A percentile compares a stretch with the other conserved stretches of the same genome.
Evolutionary conservation across 2,797 vertebrate species (phyloP).

Genomic region (Discoglossus pictus): DNA sequence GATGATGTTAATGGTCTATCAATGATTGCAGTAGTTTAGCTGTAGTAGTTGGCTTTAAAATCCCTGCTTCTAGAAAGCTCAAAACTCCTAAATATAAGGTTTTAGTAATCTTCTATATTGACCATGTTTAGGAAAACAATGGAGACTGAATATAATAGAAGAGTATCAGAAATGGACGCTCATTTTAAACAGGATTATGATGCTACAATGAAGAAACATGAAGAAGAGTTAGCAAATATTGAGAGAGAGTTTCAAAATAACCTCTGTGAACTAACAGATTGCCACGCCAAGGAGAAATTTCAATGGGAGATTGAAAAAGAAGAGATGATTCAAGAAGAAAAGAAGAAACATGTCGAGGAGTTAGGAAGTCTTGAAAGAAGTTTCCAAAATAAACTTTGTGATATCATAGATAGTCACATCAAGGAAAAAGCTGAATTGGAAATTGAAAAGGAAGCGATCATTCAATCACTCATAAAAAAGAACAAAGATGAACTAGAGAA

Average conservation of each 20-base stretch:
- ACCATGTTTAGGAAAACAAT: constrained; percentile 82
- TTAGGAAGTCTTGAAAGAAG: too few species aligned
- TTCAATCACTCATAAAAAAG: too few species aligned
- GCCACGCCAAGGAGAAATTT: constrained; percentile 68
- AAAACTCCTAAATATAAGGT: constrained; percentile 42
- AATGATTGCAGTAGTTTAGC: too few species aligned
- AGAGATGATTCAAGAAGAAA: constrained; percentile 47
- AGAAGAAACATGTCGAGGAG: constrained; percentile 46
- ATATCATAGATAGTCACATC: too few species aligned
- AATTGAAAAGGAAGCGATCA: too few species aligned
- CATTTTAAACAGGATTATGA: constrained; percentile 80
- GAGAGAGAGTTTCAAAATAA: constrained; percentile 72
- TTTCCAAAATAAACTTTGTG: too few species aligned
- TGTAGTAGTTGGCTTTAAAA: too few species aligned
- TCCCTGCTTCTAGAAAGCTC: constrained; percentile 1
- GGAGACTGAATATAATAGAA: constrained; percentile 81
- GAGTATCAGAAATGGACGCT: constrained; percentile 76
- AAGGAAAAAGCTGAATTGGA: too few species aligned
- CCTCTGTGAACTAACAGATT: constrained; percentile 67
- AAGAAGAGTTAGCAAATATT: constrained; percentile 68
- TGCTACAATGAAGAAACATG: constrained; percentile 69
- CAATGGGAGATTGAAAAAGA: constrained; percentile 71
- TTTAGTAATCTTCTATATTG: constrained; percentile 71
- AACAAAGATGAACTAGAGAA: too few species aligned
- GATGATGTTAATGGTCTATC: too few species aligned